Base-by-base conservation (phyloP, 2,113 vertebrate genomes). In the Sinocyclocheilus anophthalmus region DNA sequence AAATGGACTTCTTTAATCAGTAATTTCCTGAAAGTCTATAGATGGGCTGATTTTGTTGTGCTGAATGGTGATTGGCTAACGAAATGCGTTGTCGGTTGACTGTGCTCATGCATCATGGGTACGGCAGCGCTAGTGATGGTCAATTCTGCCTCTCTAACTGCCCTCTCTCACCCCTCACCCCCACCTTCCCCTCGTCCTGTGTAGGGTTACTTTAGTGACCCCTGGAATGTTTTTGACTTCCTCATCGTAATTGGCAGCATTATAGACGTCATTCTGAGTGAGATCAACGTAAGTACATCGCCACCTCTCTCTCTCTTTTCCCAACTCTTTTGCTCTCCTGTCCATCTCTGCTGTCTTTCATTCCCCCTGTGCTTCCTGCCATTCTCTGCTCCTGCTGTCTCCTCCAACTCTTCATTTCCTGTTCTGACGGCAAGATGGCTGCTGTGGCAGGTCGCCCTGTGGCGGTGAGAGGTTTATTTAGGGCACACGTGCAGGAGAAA, bases 161-260 rank as follows among this genome's bases (percentile, higher is more conserved):
- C 95, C 96, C 97, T 99, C 96, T 98, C 96, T 96, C 95, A 96
- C 96, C 97, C 86, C 83, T 57, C 73, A 50, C 73, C 73, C 95
- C 94, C 89, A 95, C 96, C 92, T 89, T 95, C 92, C 96, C 92
- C 93, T 97, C 95, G 95, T 96, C 96, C 96, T 95, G 95, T 98
- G 94, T 97, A 99, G 98, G 98, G 98, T 95, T 99, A 99, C 97
- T 99, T 99, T 99, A 99, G 98, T 99, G 98, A 99, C 97, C 98
- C 98, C 95, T 99, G 98, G 98, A 99, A 99, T 99, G 97, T 99
- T 95, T 99, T 99, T 99, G 98, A 99, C 97, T 99, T 99, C 97
- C 97, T 99, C 96, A 99, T 99, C 97, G 98, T 99, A 96, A 99
- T 99, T 98, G 98, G 98, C 96, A 99, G 98, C 97, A 97, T 99